Evolutionary conservation across 2,113 vertebrate genomes (phyloP).

Genomic region (Rallus limicola): DNA sequence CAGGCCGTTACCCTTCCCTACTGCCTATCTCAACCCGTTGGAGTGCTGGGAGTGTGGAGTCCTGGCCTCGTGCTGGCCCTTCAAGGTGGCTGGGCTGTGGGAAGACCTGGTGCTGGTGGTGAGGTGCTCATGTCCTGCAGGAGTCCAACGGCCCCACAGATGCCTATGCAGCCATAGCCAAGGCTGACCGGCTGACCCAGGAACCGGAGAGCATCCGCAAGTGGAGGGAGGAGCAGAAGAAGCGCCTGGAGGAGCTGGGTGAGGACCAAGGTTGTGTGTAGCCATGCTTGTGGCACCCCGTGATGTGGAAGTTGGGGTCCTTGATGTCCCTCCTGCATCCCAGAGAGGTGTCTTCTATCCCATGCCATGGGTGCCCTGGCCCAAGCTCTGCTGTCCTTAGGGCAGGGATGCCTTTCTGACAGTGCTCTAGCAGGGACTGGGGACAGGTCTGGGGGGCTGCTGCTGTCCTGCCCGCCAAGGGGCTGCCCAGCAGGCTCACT

Average conservation of each 20-base stretch:
- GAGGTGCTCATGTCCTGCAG: conserved; percentile 62
- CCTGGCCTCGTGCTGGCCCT: not conserved
- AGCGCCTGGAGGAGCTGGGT: conserved; percentile 92
- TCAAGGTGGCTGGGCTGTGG: not conserved
- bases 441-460: not conserved
- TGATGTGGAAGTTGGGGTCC: accelerated
- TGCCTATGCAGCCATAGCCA: conserved; percentile 91
- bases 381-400: not conserved
- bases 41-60: not conserved
- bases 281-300: not conserved
- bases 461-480: not conserved
- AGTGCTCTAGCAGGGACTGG: not conserved
- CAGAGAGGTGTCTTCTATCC: accelerated
- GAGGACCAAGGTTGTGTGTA: not conserved
- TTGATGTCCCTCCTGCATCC: not conserved
- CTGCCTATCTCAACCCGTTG: not conserved
- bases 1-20: not conserved
- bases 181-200: conserved; percentile 90
- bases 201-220: conserved; percentile 96
- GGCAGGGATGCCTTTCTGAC: not conserved
- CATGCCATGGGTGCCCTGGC: accelerated
- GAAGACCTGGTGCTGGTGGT: not conserved
- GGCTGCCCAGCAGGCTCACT: not conserved
- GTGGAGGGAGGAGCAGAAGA: conserved; percentile 96
- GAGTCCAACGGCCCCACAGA: conserved; percentile 89